These are phyloP conservation scores for Acleris sparsana DNA, from an alignment of 2,888 invertebrate species.

Conservation along the genomic window DNA sequence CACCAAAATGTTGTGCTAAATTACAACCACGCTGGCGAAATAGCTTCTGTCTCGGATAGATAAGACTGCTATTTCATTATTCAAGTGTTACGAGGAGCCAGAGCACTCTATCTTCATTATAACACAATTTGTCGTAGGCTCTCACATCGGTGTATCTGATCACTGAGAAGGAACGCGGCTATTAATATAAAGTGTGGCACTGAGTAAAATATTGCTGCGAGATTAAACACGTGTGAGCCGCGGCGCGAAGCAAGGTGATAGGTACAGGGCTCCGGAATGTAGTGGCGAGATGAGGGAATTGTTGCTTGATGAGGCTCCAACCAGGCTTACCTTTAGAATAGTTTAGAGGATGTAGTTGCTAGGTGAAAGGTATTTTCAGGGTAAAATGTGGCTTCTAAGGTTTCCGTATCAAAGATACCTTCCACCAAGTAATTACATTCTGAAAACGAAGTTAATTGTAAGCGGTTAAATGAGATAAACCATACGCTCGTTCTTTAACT, in stretches of 20 bases:
- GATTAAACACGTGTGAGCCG: constrained; percentile 36
- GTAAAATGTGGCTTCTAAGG: background rate
- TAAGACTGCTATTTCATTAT: constrained; percentile 30
- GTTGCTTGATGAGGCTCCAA: constrained; percentile 15
- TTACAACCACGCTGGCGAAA: constrained; percentile 8
- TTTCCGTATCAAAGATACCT: background rate
- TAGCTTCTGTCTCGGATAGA: constrained; percentile 9
- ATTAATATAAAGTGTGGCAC: constrained; percentile 28
- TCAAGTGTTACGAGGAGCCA: constrained; percentile 33
- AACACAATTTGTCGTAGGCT: constrained; percentile 44
- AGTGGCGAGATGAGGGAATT: constrained; percentile 6
- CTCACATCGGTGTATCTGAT: constrained; percentile 33
- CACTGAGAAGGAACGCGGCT: constrained; percentile 30
- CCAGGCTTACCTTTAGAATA: constrained; percentile 11
- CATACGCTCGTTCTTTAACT: no score
- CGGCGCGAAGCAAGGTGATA: constrained; percentile 8
- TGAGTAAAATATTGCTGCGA: constrained; percentile 38
- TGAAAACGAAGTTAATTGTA: constrained; percentile 8
- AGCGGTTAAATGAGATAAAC: background rate
- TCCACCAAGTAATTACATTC: background rate
- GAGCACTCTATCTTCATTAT: constrained; percentile 47
- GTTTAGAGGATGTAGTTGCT: background rate
- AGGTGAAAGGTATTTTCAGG: background rate
- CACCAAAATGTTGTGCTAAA: constrained; percentile 12
- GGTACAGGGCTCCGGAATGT: background rate